Conservation (phyloP, 2,797 vertebrate genomes). For the Cygnus olor region DNA sequence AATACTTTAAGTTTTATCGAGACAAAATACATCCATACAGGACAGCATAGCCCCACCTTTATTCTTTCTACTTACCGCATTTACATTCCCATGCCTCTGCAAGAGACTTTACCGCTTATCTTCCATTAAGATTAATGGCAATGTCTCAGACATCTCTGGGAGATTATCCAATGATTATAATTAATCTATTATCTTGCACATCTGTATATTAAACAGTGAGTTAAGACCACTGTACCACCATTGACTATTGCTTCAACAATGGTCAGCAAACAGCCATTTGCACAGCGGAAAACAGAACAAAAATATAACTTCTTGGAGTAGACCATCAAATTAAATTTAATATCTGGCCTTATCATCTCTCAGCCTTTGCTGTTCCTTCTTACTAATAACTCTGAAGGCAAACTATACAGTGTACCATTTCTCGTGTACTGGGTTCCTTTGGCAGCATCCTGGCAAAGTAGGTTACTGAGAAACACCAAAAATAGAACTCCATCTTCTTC, state of each 20-base stretch:
- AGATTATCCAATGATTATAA: not conserved
- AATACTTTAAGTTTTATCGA: not conserved
- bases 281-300: not conserved
- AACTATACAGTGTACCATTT: too few relatives aligned
- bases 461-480: not conserved
- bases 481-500: not conserved
- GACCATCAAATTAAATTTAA: accelerated
- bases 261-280: not conserved
- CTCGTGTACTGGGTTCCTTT: not conserved
- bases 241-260: not conserved
- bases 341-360: not conserved
- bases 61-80: not conserved
- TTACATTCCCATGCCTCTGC: not conserved
- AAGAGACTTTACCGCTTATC: not conserved
- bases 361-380: not conserved
- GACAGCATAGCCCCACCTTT: not conserved
- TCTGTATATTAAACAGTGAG: not conserved
- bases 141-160: not conserved
- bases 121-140: not conserved
- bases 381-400: not conserved
- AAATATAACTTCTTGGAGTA: not conserved
- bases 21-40: not conserved
- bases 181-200: not conserved
- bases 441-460: too few relatives aligned
- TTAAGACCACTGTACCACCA: not conserved